Base-by-base conservation (phyloP, 30 jellyfish, hydroid and myxozoan genomes). In the Rhopilema esculentum region DNA sequence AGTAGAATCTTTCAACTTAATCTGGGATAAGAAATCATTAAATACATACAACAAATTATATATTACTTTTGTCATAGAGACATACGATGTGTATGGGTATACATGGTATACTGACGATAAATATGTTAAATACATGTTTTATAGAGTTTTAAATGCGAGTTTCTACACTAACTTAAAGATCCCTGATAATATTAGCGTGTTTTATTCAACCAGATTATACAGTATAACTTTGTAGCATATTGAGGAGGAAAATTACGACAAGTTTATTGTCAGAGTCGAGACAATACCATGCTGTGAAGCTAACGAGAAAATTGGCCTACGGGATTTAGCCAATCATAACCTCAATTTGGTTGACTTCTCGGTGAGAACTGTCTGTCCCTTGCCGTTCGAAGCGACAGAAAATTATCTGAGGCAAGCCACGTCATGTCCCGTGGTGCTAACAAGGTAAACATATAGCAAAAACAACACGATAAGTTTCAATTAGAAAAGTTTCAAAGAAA, bases 1-100 rank as follows among this genome's bases (percentile, higher is more conserved):
- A n/a, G 77, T 22, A 20, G 23, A 32, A 66, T 23, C 29, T 7
- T 29, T 66, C 21, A 66, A 40, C 12, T 40, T 19, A 8, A 23
- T 66, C 50, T 32, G 33, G 19, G 28, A 71, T 53, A 53, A 9
- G 82, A 28, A 16, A 71, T 71, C 82, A 71, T 71, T 71, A 71
- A 71, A 71, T 31, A 71, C 52, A 75, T 50, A n/a, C 49, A 16
- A 32, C 8, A 75, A 23, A 27, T 8, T 31, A 75, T 79, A 79
- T 79, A 79, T 79, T 79, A 79, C 80, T 79, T 7, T 79, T 79
- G 89, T 79, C 89, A 79, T 16, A 7, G 49, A 79, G 89, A 79
- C 89, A 79, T 79, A 79, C 89, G 23, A 26, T 26, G 73, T 40
- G 23, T 48, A 27, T 16, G 76, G 49, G 89, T 79, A 79, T 79